Conservation (phyloP, 2,888 invertebrate genomes). For the Notodonta ziczac region DNA sequence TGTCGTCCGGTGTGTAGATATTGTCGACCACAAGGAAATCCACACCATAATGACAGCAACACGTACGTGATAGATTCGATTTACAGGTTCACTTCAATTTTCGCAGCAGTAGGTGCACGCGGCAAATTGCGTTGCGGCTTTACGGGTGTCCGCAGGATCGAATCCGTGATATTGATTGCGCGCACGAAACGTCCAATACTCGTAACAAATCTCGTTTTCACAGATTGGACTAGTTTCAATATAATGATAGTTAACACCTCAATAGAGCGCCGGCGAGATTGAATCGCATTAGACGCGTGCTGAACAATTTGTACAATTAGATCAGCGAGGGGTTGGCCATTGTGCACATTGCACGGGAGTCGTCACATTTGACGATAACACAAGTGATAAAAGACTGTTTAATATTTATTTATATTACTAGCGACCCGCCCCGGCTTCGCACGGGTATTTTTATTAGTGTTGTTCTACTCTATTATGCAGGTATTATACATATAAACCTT, state of each 20-base stretch:
- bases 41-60: conserved; percentile 69
- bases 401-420: too few relatives aligned
- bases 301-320: conserved; percentile 39
- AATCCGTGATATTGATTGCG: conserved; percentile 36
- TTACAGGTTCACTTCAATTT: conserved; percentile 79
- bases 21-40: conserved; percentile 73
- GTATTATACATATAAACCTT: too few relatives aligned
- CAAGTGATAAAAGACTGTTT: too few relatives aligned
- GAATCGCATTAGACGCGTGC: conserved; percentile 43
- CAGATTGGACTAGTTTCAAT: conserved; percentile 44
- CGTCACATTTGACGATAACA: conserved; percentile 31
- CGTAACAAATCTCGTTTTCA: conserved; percentile 48
- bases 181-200: conserved; percentile 21
- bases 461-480: too few relatives aligned
- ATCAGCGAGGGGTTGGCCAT: conserved; percentile 28
- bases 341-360: conserved; percentile 35
- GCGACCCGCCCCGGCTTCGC: too few relatives aligned
- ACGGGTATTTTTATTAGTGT: too few relatives aligned
- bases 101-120: conserved; percentile 61
- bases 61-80: conserved; percentile 78
- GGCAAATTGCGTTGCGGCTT: conserved; percentile 77
- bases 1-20: conserved; percentile 35
- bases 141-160: conserved; percentile 62
- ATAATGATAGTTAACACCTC: conserved; percentile 46
- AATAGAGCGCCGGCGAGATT: conserved; percentile 34